Base-by-base conservation (phyloP, 1,140 invertebrate species). In the Drosophila sechellia region DNA sequence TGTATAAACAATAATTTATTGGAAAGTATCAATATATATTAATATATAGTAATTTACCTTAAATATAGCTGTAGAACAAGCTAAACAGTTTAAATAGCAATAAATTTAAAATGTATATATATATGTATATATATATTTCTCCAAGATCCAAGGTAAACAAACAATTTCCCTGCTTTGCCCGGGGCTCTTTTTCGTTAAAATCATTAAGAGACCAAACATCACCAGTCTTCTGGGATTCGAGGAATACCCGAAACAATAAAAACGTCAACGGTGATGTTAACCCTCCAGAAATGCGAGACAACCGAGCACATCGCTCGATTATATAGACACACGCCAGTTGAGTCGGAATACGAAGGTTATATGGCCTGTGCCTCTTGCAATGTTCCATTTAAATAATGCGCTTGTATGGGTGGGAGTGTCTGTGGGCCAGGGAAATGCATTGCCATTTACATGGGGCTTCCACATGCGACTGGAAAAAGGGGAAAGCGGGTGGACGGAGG, bases 361-460 rank as follows among this genome's bases (percentile, higher is more conserved):
- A 52, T 45, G 20, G 31, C 35, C 20, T 42, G 31, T 60, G 56
- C 25, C 64, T 56, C 56, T 52, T 89, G 84, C 84, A 89, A 50
- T 64, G 69, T 66, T 63, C 73, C 79, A 87, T 89, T 83, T 83
- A 65, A 90, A 89, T 89, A 89, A 84, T 68, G 81, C 58, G 72
- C 58, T 46, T 15, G 53, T 70, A 45, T 70, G 53, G 50, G 10
- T 49, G 1, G 11, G 5, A 49, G 59, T 64, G 25, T 42, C 40
- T 48, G 61, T 35, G 42, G 27, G 58, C 20, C 31, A 46, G 31
- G 57, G 20, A 58, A 35, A 25, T 48, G 61, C 61, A 65, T 13
- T 40, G 27, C 20, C 20, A 20, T 60, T 56, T 37, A 46, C 50
- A 58, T 59, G 59, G 65, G n/a, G 20, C n/a, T 48, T 10, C 11